A percentile compares a stretch with the other conserved stretches of the same genome.
These are phyloP conservation scores for Chromis chromis DNA, from an alignment of 2,797 vertebrate genomes.

Conservation along the genomic window DNA sequence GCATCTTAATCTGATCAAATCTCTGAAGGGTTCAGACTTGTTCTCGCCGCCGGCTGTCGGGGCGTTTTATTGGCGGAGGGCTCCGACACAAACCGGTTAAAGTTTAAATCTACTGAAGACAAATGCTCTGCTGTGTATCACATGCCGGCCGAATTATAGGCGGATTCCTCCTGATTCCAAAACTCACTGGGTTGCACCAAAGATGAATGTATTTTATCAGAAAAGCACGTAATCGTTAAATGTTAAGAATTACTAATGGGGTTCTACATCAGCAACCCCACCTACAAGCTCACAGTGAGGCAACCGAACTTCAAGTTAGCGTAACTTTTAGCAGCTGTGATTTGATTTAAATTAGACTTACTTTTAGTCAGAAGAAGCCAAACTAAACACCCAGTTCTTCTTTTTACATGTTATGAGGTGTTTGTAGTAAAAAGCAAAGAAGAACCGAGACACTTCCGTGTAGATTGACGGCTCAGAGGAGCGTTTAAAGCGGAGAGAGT, in stretches of 20 bases:
- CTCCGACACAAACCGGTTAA: not conserved
- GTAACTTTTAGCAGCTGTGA: not conserved
- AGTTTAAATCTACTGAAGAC: rapidly evolving
- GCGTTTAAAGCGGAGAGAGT: no score
- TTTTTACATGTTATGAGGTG: not conserved
- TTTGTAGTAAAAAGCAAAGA: not conserved
- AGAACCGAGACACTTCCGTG: not conserved
- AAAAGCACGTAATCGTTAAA: not conserved
- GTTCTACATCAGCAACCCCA: slow-evolving; percentile 10
- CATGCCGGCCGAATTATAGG: not conserved
- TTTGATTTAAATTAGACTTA: not conserved
- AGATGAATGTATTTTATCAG: rapidly evolving
- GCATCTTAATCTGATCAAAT: not conserved
- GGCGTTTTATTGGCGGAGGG: not conserved
- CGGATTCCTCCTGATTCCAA: rapidly evolving
- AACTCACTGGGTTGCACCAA: rapidly evolving
- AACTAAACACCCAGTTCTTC: not conserved
- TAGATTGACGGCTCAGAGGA: not conserved
- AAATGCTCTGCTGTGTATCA: rapidly evolving
- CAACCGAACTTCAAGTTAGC: not conserved
- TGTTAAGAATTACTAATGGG: rapidly evolving
- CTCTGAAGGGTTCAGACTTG: not conserved
- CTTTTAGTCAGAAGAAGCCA: not conserved
- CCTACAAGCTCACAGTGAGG: not conserved
- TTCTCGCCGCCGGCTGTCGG: not conserved